Percentiles rank a stretch among this genome's conserved stretches.
Evolutionary conservation across 2,797 vertebrate species (phyloP).

Genomic region (Uromys caudimaculatus): DNA sequence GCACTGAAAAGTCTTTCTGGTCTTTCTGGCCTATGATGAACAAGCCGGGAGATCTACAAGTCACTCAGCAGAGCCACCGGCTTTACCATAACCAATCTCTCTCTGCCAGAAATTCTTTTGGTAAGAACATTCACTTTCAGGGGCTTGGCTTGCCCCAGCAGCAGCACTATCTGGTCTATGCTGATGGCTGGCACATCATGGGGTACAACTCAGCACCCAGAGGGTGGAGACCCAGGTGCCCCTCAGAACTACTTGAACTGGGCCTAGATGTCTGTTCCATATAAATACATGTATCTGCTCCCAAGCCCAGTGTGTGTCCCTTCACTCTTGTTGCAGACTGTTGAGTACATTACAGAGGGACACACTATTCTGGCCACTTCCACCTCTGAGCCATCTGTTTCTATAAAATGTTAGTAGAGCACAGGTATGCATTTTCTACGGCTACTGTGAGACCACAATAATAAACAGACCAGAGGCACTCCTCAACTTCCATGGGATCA

Average conservation of each 20-base stretch:
- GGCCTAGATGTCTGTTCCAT: background rate
- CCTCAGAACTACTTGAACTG: background rate
- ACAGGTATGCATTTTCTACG: background rate
- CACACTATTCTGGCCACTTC: background rate
- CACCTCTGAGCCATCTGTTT: background rate
- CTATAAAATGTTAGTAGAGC: slow-evolving; percentile 22
- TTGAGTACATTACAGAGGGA: background rate
- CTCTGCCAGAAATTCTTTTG: slow-evolving; percentile 73
- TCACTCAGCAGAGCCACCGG: slow-evolving; percentile 36
- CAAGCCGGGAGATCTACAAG: slow-evolving; percentile 58
- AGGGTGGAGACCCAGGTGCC: background rate
- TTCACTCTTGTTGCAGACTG: background rate
- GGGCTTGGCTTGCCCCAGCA: background rate
- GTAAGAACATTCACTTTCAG: slow-evolving; percentile 30
- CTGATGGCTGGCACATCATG: background rate
- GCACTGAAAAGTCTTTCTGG: background rate
- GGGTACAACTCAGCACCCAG: background rate
- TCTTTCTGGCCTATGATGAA: background rate
- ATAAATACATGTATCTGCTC: background rate
- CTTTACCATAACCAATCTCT: slow-evolving; percentile 36
- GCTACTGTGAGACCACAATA: background rate
- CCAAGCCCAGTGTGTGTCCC: background rate
- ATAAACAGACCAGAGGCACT: background rate
- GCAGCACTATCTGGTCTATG: background rate
- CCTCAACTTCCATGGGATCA: background rate